Percentiles rank a stretch among this genome's conserved stretches.
These are phyloP conservation scores for Cephus runcator DNA, from an alignment of 2,888 invertebrate genomes.

Conservation along the genomic window DNA sequence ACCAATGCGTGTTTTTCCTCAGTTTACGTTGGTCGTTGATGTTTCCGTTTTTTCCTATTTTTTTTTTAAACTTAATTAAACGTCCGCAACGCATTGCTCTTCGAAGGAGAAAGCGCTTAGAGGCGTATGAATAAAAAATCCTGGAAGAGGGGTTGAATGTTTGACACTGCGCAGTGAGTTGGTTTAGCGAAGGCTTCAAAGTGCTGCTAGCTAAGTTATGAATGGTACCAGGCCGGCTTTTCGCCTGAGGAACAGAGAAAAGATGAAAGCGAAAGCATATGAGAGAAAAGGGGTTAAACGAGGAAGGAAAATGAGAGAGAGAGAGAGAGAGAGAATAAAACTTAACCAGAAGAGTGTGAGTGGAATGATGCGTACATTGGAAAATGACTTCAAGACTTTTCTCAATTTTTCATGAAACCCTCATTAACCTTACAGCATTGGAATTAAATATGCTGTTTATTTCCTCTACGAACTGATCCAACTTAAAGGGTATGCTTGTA, in stretches of 20 bases:
- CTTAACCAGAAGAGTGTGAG: neutral
- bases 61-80: neutral
- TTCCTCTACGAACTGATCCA: neutral
- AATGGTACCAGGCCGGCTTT: neutral
- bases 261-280: neutral
- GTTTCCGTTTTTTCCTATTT: neutral
- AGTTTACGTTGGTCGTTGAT: neutral
- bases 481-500: neutral
- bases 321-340: neutral
- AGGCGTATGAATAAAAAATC: neutral
- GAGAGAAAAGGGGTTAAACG: too few species aligned
- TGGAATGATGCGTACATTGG: neutral
- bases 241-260: neutral
- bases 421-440: neutral
- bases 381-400: neutral
- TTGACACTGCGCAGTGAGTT: neutral
- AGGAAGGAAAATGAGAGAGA: neutral
- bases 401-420: neutral
- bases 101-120: neutral
- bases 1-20: neutral
- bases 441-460: neutral
- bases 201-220: neutral
- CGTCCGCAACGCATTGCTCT: neutral
- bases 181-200: neutral
- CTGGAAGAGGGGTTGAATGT: neutral